A percentile compares a stretch with the other conserved stretches of the same genome.
Evolutionary conservation across 2,113 vertebrate species (phyloP).

Genomic region (Rattus rattus): DNA sequence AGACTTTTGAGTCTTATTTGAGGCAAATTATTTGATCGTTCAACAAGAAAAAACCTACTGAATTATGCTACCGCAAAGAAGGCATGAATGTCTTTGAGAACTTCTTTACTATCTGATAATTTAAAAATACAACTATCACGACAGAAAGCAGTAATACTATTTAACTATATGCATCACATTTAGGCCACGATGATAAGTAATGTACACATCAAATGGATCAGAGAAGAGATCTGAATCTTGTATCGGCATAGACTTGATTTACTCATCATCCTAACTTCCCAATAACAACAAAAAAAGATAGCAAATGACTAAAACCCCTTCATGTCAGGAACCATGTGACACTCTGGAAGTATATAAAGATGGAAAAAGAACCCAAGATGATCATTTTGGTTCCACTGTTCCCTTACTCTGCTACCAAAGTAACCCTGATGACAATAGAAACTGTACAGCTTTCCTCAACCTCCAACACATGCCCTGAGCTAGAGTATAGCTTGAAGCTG

Average conservation of each 20-base stretch:
- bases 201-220: neutral
- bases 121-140: conserved; percentile 47
- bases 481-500: neutral
- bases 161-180: conserved; percentile 12
- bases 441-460: neutral
- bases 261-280: neutral
- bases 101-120: conserved; percentile 14
- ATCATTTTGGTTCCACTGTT: neutral
- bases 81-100: neutral
- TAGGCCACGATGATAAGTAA: neutral
- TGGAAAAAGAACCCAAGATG: neutral
- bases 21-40: neutral
- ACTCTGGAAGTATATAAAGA: conserved; percentile 1
- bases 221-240: neutral
- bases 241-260: neutral
- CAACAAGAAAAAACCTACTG: neutral
- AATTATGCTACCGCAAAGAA: neutral
- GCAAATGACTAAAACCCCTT: neutral
- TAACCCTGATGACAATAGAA: neutral
- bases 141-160: neutral
- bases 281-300: conserved; percentile 6
- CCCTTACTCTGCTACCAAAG: conserved; percentile 12
- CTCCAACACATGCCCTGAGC: neutral
- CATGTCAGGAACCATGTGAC: neutral
- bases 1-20: neutral